Evolutionary conservation across 1,140 invertebrate genomes (phyloP), one percentile per base, ranked within the genome.

Genomic region (Procambarus clarkii): DNA sequence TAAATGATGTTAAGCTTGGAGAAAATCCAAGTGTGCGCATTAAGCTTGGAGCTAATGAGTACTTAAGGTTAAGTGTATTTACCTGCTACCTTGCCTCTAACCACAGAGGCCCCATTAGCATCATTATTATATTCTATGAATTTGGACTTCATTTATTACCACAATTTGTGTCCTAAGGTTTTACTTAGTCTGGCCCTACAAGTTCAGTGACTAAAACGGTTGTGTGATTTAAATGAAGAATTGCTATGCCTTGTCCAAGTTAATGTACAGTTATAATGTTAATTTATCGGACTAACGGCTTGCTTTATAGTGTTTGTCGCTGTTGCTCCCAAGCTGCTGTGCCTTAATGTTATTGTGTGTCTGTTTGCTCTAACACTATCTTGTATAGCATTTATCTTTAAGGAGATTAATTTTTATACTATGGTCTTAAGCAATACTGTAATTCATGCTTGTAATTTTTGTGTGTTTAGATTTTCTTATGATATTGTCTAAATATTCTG

Each of bases 211-310:
- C 5, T 50, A 24, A 58, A 24, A 21, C 24, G 80, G 21, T 82
- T 58, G 46, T 82, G 50, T 60, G 50, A 78, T 78, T 48, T 21
- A 48, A 15, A 48, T 48, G 13, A 48, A 24, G 8, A 44, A 5
- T 8, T 58, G 11, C 80, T 82, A 13, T 58, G 80, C 80, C 80
- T 82, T 82, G 80, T 82, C 80, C 80, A 82, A 82, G 80, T 82
- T 82, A 82, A 82, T 82, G 80, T 54, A 34, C 48, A 82, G 80
- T 82, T n/a, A 24, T 58, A 58, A 82, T 82, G 80, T 82, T 82
- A 82, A 82, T 82, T 82, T 82, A 58, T 82, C 21, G 80, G 80
- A 82, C 80, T 60, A 82, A 82, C 34, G 80, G 80, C 80, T 82
- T 60, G 80, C 77, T 79, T 54, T 79, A 46, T 48, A 48, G 45